Evolutionary conservation across 2,888 invertebrate species (phyloP).

Genomic region (Lamellibrachia columna): DNA sequence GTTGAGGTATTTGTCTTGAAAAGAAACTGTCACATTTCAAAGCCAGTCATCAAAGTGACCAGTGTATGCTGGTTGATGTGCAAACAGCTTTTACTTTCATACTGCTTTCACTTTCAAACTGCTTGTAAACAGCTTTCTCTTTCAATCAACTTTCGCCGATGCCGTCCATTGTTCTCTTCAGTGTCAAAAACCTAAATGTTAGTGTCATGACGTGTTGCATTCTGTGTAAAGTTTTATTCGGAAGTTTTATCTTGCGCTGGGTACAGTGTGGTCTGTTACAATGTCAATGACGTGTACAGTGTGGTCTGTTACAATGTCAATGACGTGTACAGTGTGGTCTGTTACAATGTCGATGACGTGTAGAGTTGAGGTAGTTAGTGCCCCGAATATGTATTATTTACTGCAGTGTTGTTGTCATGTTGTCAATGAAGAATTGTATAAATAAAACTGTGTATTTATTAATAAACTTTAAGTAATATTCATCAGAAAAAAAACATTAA

Average conservation of each 20-base stretch:
- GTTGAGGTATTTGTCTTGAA: background rate
- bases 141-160: background rate
- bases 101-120: background rate
- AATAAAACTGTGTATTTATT: constrained; percentile 7
- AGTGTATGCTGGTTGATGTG: background rate
- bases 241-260: background rate
- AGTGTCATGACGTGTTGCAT: background rate
- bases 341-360: background rate
- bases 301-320: no score
- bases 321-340: background rate
- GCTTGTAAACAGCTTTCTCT: background rate
- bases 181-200: background rate
- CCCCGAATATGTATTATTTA: background rate
- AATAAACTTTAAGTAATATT: background rate
- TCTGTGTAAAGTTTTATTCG: background rate
- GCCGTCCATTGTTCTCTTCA: background rate
- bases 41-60: background rate
- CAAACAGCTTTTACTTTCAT: background rate
- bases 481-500: no score
- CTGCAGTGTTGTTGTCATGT: background rate
- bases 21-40: background rate
- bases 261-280: background rate
- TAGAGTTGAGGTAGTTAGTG: background rate
- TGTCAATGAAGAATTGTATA: background rate
- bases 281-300: no score